phyloP scores from a whole-genome alignment of 2,888 invertebrate species.

The Pyrrhia umbra region DNA sequence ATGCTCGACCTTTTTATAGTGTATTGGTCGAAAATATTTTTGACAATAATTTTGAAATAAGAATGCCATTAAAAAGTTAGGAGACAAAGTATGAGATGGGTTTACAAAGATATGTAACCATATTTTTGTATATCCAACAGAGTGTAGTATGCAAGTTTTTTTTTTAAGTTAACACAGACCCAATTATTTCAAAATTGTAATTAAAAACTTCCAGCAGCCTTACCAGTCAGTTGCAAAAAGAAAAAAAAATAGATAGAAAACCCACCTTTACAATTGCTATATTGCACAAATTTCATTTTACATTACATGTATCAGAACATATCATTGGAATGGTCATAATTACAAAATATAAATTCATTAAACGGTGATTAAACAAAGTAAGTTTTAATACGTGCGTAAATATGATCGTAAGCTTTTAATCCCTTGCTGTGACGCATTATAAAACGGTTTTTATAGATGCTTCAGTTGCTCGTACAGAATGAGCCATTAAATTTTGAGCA shows the following conservation, averaged over 20 bases:
- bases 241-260: too few species aligned
- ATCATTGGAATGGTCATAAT: not conserved
- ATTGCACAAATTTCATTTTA: too few species aligned
- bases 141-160: too few species aligned
- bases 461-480: slow-evolving; percentile 37
- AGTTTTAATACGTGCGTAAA: slow-evolving; percentile 6
- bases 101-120: too few species aligned
- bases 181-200: too few species aligned
- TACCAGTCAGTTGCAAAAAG: too few species aligned
- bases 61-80: not conserved
- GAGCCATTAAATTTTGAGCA: slow-evolving; percentile 42
- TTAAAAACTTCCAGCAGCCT: too few species aligned
- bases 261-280: too few species aligned
- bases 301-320: too few species aligned
- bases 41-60: not conserved
- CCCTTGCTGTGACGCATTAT: slow-evolving; percentile 30
- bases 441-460: slow-evolving; percentile 49
- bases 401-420: slow-evolving; percentile 7
- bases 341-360: not conserved
- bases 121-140: too few species aligned
- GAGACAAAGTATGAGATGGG: not conserved
- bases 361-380: slow-evolving; percentile 9
- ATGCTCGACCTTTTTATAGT: not conserved
- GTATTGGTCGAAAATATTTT: not conserved
- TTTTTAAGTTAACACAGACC: too few species aligned